Evolutionary conservation across 2,113 vertebrate species (phyloP), one percentile per base, ranked within the genome.

Genomic region (Corydoras maculifer): DNA sequence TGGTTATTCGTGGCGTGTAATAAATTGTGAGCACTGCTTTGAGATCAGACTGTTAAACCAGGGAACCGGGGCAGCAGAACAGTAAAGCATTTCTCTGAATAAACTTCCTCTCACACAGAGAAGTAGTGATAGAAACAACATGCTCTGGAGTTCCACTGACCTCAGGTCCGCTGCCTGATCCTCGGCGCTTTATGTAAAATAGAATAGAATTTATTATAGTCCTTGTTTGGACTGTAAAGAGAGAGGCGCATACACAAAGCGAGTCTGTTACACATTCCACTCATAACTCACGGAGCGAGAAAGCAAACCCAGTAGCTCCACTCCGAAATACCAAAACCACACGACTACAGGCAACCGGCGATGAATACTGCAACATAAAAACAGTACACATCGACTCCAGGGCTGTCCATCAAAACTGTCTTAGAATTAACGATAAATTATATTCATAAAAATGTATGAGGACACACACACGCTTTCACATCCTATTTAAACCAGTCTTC

Each of bases 251-350:
- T 31, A 9, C 32, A 74, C 32, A 75, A 63, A 58, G 69, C 68
- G 29, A 62, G 73, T 77, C 68, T 74, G 68, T 66, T 53, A 35
- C 70, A 66, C 78, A 80, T 80, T 82, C 78, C 76, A 69, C 61
- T 78, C 74, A 80, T 71, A 78, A 68, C 74, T 78, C 31, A 35
- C 32, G 32, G 14, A 30, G 69, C 35, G 57, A 60, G 54, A 75
- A 58, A 63, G 54, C 51, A 53, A 3, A n/a, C 29, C 65, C 58
- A 63, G 68, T 57, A 58, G 48, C 25, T 67, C 66, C 48, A 43
- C 58, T 18, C 31, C 9, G 32, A 13, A 62, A 72, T 15, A 30
- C 43, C 70, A 51, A 14, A 67, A 66, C 51, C n/a, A 35, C 60
- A 30, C 57, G 9, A 6, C 54, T 25, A 8, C n/a, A 49, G 18